These are phyloP conservation scores for Nomada ferruginata DNA, from an alignment of 2,888 invertebrate genomes.

Conservation along the genomic window DNA sequence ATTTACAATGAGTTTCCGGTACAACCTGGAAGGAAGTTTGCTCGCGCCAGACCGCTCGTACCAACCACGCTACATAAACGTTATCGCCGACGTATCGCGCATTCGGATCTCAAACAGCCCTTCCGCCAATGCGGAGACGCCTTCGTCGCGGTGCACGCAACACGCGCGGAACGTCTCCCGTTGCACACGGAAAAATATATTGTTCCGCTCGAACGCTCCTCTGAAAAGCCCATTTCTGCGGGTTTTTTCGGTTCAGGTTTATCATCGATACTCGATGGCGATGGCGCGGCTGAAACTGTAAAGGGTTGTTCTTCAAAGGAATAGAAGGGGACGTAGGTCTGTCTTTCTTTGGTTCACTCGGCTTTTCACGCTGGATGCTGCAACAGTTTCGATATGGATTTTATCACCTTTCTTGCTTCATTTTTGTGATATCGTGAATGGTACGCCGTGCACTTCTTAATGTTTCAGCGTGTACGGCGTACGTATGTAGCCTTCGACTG, in stretches of 20 bases:
- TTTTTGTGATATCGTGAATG: background rate
- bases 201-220: background rate
- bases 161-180: conserved; percentile 51
- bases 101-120: conserved; percentile 74
- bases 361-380: too few species aligned
- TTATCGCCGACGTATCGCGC: conserved; percentile 74
- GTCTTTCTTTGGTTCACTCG: too few species aligned
- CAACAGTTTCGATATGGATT: too few species aligned
- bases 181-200: conserved; percentile 43
- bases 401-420: background rate
- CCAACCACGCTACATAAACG: conserved; percentile 71
- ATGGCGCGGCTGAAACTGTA: too few species aligned
- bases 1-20: conserved; percentile 84
- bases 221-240: background rate
- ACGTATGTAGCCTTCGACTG: conserved; percentile 44
- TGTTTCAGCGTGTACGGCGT: conserved; percentile 4
- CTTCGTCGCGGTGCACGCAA: conserved; percentile 59
- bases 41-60: conserved; percentile 75
- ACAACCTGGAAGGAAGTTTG: conserved; percentile 81
- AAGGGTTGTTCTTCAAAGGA: too few species aligned
- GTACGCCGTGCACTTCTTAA: background rate
- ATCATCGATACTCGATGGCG: background rate
- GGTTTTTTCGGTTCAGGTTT: too few species aligned
- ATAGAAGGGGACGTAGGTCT: too few species aligned
- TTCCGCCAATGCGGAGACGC: conserved; percentile 73